A percentile compares a stretch with the other conserved stretches of the same genome.
phyloP scores from a whole-genome alignment of 2,113 vertebrate genomes.

The Anoplopoma fimbria region DNA sequence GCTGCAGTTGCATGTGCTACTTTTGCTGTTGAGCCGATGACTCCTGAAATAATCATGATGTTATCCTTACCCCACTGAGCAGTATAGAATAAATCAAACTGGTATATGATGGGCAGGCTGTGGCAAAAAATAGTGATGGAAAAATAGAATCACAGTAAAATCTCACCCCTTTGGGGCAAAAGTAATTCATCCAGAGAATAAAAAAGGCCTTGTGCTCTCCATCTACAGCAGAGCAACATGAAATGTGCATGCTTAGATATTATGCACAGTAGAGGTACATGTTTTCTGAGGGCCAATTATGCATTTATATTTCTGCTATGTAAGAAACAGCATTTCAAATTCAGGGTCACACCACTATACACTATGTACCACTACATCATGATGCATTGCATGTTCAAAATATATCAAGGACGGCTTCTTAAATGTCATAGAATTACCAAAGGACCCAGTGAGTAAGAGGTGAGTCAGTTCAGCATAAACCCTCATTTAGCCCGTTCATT shows the following conservation, averaged over 20 bases:
- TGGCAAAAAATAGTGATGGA: background rate
- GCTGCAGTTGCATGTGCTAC: constrained; percentile 15
- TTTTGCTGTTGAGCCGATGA: constrained; percentile 53
- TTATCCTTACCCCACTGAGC: constrained; percentile 52
- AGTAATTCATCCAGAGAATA: background rate
- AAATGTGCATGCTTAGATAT: background rate
- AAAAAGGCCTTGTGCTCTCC: background rate
- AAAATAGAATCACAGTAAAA: background rate
- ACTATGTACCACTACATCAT: no score
- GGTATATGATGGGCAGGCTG: background rate
- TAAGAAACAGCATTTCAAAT: background rate
- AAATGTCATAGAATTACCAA: background rate
- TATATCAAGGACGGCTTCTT: background rate
- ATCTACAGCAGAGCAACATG: background rate
- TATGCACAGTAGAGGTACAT: background rate
- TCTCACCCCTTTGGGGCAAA: background rate
- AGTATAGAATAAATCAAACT: constrained; percentile 3
- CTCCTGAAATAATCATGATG: constrained; percentile 66
- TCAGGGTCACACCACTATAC: background rate
- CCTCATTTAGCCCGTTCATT: constrained; percentile 11
- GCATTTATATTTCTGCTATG: background rate
- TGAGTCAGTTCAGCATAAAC: background rate
- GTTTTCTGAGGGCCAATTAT: background rate
- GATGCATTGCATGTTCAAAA: background rate
- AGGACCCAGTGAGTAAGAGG: background rate